These are phyloP conservation scores for Thryonomys swinderianus DNA, from an alignment of 2,113 vertebrate genomes.

Conservation along the genomic window DNA sequence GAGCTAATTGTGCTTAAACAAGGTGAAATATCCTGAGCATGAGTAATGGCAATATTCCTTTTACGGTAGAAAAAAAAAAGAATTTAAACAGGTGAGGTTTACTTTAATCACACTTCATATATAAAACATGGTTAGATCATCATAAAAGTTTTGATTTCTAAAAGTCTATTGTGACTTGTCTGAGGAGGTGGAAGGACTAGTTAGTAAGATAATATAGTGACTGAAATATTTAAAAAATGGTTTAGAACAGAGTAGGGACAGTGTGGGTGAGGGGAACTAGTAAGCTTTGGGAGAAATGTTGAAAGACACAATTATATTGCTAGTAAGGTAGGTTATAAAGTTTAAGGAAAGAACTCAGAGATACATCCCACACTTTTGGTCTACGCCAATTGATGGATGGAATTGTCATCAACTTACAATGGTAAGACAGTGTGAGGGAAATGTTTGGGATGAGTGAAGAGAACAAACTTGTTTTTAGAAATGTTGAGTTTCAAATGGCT, in stretches of 20 bases:
- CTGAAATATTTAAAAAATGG: background rate
- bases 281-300: background rate
- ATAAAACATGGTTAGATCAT: background rate
- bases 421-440: background rate
- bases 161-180: background rate
- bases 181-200: background rate
- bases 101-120: background rate
- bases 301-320: background rate
- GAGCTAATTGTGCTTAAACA: background rate
- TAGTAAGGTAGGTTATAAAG: background rate
- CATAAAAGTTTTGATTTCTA: background rate
- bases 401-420: background rate
- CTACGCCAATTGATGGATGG: background rate
- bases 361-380: background rate
- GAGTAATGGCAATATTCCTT: background rate
- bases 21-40: background rate
- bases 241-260: background rate
- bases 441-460: background rate
- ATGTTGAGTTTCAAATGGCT: background rate
- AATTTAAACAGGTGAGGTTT: background rate
- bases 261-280: background rate
- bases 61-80: background rate
- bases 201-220: background rate
- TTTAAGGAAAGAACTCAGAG: background rate
- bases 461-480: background rate